Base-by-base conservation (phyloP, 53 echinoderm and acorn worm species). In the Holothuria leucospilota region DNA sequence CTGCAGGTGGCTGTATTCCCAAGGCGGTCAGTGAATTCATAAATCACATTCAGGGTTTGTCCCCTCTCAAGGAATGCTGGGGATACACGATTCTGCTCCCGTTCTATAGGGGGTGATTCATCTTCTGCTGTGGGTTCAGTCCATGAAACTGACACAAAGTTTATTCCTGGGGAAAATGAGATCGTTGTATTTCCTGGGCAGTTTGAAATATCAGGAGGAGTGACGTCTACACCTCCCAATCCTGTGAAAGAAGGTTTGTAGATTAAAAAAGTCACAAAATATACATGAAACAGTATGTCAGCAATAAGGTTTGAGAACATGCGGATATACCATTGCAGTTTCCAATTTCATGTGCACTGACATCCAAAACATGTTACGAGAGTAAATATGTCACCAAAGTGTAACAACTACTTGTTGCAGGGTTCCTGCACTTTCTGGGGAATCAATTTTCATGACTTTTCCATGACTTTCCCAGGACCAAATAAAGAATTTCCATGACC, bases 181-280 rank as follows among this genome's bases (percentile, higher is more conserved):
- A 74, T 40, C 25, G 74, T 74, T 18, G 24, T 51, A 74, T 74
- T 74, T 74, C 74, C 26, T 12, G 74, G 74, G 46, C 74, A 74
- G 49, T 46, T 46, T 20, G 0, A 25, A 18, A 74, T 51, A 8
- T 46, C 39, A 10, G 51, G 74, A 13, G 74, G 20, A 51, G 74
- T 16, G 13, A 51, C 12, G 46, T 51, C 74, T 18, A 23, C 23
- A 74, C 23, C 49, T 9, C 14, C 74, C n/a, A 34, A 18, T 21
- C 13, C 24, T 13, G 51, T 21, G 18, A 38, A n/a, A 18, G 15
- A 30, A 38, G 4, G 39, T 39, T 0, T 29, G 20, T 7, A 14
- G 41, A 2, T 20, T 38, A 14, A 39, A 29, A 65, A 27, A 65
- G 2, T 29, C 25, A 65, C 65, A 27, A 14, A 65, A 65, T 25